Conservation (phyloP, 1,140 invertebrate genomes). For the Drosophila sp. region DNA sequence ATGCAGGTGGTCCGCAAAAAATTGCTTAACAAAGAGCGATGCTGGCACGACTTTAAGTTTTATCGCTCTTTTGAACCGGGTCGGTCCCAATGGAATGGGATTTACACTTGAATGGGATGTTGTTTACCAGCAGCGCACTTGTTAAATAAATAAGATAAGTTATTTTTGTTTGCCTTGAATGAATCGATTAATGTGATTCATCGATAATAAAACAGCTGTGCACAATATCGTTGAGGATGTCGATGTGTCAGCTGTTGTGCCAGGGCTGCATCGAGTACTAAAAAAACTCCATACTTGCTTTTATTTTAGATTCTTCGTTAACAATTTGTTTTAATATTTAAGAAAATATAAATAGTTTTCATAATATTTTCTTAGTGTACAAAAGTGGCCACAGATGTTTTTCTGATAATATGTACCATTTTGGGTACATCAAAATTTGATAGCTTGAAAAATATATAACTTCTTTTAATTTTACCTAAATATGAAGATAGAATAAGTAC, state of each 20-base stretch:
- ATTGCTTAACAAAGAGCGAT: constrained; percentile 2
- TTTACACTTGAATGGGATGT: constrained; percentile 9
- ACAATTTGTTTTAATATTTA: too few relatives aligned
- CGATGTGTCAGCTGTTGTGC: constrained; percentile 30
- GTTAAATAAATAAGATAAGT: constrained; percentile 47
- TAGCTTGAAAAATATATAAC: too few relatives aligned
- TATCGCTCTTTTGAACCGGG: not conserved
- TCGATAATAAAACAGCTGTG: constrained; percentile 53
- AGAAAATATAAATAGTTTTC: too few relatives aligned
- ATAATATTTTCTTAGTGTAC: too few relatives aligned
- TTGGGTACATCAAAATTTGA: too few relatives aligned
- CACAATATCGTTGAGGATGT: constrained; percentile 4
- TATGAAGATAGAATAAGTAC: too few relatives aligned
- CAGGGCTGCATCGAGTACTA: not conserved
- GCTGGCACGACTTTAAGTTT: not conserved
- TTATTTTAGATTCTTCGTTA: too few relatives aligned
- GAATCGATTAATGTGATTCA: constrained; percentile 26
- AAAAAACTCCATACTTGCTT: too few relatives aligned
- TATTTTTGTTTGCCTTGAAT: constrained; percentile 46
- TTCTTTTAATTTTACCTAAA: too few relatives aligned
- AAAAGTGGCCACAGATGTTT: too few relatives aligned
- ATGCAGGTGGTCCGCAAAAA: constrained; percentile 16
- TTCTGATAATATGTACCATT: too few relatives aligned
- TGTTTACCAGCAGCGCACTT: constrained; percentile 27
- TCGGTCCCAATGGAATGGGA: constrained; percentile 16